These are phyloP conservation scores for Epistrophe eligans DNA, from an alignment of 2,888 invertebrate species.

Conservation along the genomic window DNA sequence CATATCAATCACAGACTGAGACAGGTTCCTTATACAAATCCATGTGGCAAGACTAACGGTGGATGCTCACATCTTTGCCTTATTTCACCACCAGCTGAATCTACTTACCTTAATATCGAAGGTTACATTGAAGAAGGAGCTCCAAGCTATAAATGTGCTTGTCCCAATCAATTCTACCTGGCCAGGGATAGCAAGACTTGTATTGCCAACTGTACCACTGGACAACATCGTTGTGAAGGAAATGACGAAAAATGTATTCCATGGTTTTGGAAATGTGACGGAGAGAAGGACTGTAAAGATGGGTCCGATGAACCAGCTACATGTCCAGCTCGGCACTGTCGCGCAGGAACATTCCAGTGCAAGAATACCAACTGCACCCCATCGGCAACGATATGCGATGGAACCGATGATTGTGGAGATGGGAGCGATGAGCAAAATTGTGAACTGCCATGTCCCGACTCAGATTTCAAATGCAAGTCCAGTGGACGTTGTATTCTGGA, in stretches of 20 bases:
- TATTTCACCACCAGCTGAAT: conserved; percentile 92
- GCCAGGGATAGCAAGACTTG: conserved; percentile 93
- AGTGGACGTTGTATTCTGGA: conserved; percentile 95
- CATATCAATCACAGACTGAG: conserved; percentile 95
- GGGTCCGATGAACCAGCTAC: conserved; percentile 94
- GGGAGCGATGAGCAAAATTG: conserved; percentile 94
- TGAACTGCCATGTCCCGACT: conserved; percentile 92
- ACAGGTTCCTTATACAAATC: conserved; percentile 93
- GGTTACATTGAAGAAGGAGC: conserved; percentile 92
- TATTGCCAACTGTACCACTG: conserved; percentile 96
- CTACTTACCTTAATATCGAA: conserved; percentile 90
- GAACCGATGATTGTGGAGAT: conserved; percentile 96
- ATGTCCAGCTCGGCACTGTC: conserved; percentile 93
- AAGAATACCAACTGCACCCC: conserved; percentile 96
- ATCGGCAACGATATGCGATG: conserved; percentile 96
- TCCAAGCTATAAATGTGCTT: conserved; percentile 93
- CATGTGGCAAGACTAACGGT: conserved; percentile 96
- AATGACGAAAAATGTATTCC: conserved; percentile 89
- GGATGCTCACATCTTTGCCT: conserved; percentile 98
- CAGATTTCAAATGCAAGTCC: conserved; percentile 95
- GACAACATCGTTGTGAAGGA: conserved; percentile 86
- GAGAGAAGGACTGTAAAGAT: conserved; percentile 96
- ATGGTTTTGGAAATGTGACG: conserved; percentile 94
- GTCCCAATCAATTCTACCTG: conserved; percentile 97
- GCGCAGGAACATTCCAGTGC: conserved; percentile 97